Evolutionary conservation across 2,888 invertebrate genomes (phyloP).

Genomic region (Listrodromus nycthemerus): DNA sequence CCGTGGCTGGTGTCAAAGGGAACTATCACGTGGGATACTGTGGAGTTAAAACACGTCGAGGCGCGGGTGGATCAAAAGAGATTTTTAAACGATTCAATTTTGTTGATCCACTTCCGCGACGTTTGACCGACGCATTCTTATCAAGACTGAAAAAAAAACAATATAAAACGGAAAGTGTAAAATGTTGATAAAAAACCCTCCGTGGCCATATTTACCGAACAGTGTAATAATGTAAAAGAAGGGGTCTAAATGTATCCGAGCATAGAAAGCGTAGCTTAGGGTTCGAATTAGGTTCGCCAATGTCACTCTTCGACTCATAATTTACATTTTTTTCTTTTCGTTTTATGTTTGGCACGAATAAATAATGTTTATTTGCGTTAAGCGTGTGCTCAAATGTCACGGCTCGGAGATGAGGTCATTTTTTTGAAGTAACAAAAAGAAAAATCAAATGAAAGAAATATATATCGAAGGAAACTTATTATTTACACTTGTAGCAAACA

Average conservation of each 20-base stretch:
- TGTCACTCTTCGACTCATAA: constrained; percentile 29
- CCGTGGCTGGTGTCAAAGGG: constrained; percentile 10
- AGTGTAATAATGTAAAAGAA: constrained; percentile 36
- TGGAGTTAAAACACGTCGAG: constrained; percentile 6
- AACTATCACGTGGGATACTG: neutral
- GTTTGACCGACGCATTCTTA: constrained; percentile 43
- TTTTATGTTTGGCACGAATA: constrained; percentile 66
- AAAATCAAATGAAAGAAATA: neutral
- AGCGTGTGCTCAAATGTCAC: constrained; percentile 47
- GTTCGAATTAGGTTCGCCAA: constrained; percentile 40
- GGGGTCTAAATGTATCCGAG: constrained; percentile 10
- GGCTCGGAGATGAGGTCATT: constrained; percentile 7
- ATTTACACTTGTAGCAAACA: neutral
- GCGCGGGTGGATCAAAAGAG: constrained; percentile 23
- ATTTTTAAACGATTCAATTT: constrained; percentile 14
- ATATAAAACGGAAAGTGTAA: constrained; percentile 45
- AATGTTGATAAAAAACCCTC: constrained; percentile 27
- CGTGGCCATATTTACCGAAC: constrained; percentile 61
- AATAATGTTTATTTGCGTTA: constrained; percentile 69
- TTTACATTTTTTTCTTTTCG: constrained; percentile 44
- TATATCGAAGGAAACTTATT: neutral
- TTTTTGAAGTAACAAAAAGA: neutral
- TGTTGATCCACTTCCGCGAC: constrained; percentile 29
- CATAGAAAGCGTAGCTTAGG: constrained; percentile 30
- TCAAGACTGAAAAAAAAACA: constrained; percentile 44